These are phyloP conservation scores for Drosophila neonasuta DNA, from an alignment of 2,888 invertebrate species.

Conservation along the genomic window DNA sequence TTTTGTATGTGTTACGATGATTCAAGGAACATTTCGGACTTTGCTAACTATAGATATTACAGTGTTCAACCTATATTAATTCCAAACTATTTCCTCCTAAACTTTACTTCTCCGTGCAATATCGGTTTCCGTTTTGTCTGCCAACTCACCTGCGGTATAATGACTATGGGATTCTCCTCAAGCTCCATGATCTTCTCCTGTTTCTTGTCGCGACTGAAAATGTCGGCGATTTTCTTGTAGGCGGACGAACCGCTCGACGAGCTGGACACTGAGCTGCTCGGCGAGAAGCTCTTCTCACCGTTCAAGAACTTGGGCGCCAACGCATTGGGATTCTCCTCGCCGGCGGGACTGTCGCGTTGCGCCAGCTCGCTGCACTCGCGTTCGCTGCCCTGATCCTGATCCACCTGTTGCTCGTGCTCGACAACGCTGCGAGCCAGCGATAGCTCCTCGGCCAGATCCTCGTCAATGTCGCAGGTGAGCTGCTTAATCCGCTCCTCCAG, in stretches of 20 bases:
- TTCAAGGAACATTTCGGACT: no score
- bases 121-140: no score
- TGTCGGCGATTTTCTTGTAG: conserved; percentile 84
- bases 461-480: conserved; percentile 92
- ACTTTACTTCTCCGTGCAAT: no score
- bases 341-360: conserved; percentile 86
- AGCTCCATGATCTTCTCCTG: conserved; percentile 82
- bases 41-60: no score
- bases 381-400: conserved; percentile 52
- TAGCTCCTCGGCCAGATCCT: conserved; percentile 82
- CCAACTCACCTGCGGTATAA: conserved; percentile 81
- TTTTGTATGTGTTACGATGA: no score
- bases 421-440: conserved; percentile 50
- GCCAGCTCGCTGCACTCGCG: conserved; percentile 81
- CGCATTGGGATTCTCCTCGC: conserved; percentile 84
- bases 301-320: conserved; percentile 76
- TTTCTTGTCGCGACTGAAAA: conserved; percentile 82
- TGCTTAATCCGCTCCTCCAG: conserved; percentile 93
- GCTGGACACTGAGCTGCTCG: conserved; percentile 84
- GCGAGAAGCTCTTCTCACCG: conserved; percentile 85
- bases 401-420: conserved; percentile 54
- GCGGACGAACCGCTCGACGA: conserved; percentile 85
- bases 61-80: no score
- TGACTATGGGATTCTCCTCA: conserved; percentile 82
- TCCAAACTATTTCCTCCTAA: no score